Conservation (phyloP, 1,140 invertebrate species). For the Diachasma alloeum region DNA sequence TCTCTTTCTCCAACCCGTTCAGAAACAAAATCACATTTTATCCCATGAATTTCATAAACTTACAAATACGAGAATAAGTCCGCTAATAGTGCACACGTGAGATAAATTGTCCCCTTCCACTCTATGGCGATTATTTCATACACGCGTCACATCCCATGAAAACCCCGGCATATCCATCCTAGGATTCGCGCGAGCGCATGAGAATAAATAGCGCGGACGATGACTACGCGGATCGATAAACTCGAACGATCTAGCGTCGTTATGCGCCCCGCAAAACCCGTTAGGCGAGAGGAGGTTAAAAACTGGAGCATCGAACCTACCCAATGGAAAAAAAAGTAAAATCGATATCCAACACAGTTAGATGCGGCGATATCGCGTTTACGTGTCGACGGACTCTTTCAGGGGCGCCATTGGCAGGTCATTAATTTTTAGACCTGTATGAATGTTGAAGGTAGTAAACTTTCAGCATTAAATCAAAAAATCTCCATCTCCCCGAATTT, state of each 20-base stretch:
- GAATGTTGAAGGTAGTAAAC: background rate
- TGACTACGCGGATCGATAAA: constrained; percentile 13
- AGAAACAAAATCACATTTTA: background rate
- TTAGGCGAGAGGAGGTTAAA: constrained; percentile 16
- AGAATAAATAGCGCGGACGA: background rate
- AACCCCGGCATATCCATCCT: background rate
- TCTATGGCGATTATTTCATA: background rate
- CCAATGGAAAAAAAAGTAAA: constrained; percentile 25
- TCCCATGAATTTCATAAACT: background rate
- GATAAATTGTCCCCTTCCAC: background rate
- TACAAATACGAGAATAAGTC: background rate
- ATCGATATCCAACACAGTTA: constrained; percentile 34
- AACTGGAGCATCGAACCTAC: constrained; percentile 33
- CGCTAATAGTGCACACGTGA: background rate
- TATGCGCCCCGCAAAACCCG: constrained; percentile 8
- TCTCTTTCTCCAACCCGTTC: no score
- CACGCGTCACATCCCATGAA: background rate
- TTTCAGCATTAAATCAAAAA: background rate
- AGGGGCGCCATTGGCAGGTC: constrained; percentile 20
- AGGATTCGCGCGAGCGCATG: background rate
- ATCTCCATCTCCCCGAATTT: background rate
- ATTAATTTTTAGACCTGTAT: background rate
- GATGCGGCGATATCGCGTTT: constrained; percentile 17
- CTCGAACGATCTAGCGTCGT: constrained; percentile 15
- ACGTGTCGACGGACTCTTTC: constrained; percentile 28